These are phyloP conservation scores for Zoanthus sociatus DNA, from an alignment of 92 coral and sea anemone species.

Conservation along the genomic window DNA sequence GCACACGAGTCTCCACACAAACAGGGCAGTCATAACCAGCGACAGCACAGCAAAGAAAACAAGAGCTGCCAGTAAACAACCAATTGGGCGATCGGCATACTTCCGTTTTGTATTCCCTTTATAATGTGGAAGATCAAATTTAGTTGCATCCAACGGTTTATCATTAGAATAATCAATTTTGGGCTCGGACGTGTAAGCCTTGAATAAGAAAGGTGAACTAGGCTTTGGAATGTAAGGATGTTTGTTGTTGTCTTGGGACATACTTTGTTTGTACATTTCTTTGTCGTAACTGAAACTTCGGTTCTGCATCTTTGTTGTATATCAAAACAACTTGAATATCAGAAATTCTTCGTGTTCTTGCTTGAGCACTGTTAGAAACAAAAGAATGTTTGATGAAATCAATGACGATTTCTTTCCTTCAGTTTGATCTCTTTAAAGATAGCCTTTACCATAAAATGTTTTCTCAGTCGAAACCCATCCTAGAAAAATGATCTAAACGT, in stretches of 20 bases:
- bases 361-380: constrained; percentile 14
- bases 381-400: neutral
- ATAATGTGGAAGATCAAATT: constrained; percentile 44
- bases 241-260: constrained; percentile 19
- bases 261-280: constrained; percentile 36
- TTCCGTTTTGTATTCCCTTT: constrained; percentile 25
- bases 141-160: neutral
- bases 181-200: neutral
- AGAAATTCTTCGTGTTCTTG: neutral
- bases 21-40: constrained; percentile 61
- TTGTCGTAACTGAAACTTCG: constrained; percentile 43
- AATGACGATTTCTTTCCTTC: no score
- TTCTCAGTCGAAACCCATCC: no score
- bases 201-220: constrained; percentile 36
- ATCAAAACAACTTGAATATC: neutral
- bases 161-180: constrained; percentile 9
- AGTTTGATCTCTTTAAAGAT: no score
- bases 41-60: constrained; percentile 51
- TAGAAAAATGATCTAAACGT: no score
- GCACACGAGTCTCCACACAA: constrained; percentile 29
- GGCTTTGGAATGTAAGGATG: constrained; percentile 43
- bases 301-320: constrained; percentile 32
- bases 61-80: constrained; percentile 41
- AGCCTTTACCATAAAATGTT: no score
- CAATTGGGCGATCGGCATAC: constrained; percentile 12